Base-by-base conservation (phyloP, 1,140 invertebrate species). In the Caligus rogercresseyi region DNA sequence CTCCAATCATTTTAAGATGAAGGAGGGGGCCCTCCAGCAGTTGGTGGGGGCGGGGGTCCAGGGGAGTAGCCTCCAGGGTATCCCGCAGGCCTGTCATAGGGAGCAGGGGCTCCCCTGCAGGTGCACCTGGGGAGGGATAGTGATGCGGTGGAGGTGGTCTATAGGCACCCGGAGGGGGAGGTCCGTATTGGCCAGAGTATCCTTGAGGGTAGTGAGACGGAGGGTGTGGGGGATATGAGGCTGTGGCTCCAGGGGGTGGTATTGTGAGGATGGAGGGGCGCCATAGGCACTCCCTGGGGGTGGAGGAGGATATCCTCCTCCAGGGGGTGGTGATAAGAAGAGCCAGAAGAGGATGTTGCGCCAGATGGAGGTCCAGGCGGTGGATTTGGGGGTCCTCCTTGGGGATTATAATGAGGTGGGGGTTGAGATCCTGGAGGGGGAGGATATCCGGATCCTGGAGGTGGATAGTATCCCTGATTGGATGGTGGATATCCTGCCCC, bases 101-200 rank as follows among this genome's bases (percentile, higher is more conserved):
- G 58, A 54, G 64, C 21, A 57, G 64, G 51, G 61, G 66, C 31
- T 56, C 62, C 53, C 61, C 61, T 16, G 61, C 59, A 26, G 61
- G 55, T 59, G 71, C 72, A 25, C 74, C 72, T 66, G 69, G 73
- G 21, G 74, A 72, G 15, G 73, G 73, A 24, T 73, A 74, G 58
- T 71, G 72, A 51, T 60, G 74, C 23, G 60, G 65, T 53, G 65
- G 67, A 19, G 65, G 68, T 7, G 67, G 66, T 43, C 58, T 55
- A 26, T 51, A 61, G 23, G 55, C 57, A 31, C 54, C 63, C 20
- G 65, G 19, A 31, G 63, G 66, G 16, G 66, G 64, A 4, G 66
- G 64, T 18, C 64, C 64, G 13, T 64, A 63, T 57, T 61, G 66
- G 60, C 67, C 68, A 2, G 68, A 25, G 52, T 68, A 68, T 26